Base-by-base conservation (phyloP, 2,797 vertebrate species). In the Leptodactylus fallax region DNA sequence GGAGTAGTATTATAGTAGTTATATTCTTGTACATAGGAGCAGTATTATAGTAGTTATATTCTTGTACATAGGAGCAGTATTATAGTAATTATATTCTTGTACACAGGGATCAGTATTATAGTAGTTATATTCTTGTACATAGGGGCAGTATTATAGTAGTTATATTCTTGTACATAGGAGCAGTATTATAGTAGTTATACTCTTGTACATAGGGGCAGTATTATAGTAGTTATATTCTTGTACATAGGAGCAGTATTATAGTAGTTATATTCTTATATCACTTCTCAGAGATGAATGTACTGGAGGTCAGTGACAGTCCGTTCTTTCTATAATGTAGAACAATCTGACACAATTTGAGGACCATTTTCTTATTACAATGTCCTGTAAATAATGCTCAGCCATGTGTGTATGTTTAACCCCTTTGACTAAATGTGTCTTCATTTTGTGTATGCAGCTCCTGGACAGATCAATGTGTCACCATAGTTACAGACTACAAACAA, bases 41-140 rank as follows among this genome's bases (percentile, higher is more conserved):
- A 16, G 21, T 51, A 47, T 76, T 53, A 47, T 53, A 76, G 72
- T 53, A 51, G 65, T 27, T 69, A 27, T 69, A 69, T 69, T 69
- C 65, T 69, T 69, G 65, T 69, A 69, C 16, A 69, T 69, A 69
- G 65, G 65, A 16, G 65, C 65, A 69, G 65, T 69, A 69, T 27
- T 69, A 69, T 69, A 69, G 65, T 69, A 69, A 23, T 36, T 69
- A 69, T 69, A 69, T 69, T 27, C 65, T 16, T 69, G 65, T 27
- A 69, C 16, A 69, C 27, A 69, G 65, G 25, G n/a, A 23, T 23
- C n/a, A 69, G 65, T 69, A 65, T 65, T 65, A 65, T 65, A 65
- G 61, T 65, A 65, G 21, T 65, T 65, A 65, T 65, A 65, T 65
- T 65, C 61, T 12, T 65, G 61, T 65, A 65, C n/a, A 65, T 65